Conservation (phyloP, 2,888 invertebrate species). For the Dendrolimus houi region DNA sequence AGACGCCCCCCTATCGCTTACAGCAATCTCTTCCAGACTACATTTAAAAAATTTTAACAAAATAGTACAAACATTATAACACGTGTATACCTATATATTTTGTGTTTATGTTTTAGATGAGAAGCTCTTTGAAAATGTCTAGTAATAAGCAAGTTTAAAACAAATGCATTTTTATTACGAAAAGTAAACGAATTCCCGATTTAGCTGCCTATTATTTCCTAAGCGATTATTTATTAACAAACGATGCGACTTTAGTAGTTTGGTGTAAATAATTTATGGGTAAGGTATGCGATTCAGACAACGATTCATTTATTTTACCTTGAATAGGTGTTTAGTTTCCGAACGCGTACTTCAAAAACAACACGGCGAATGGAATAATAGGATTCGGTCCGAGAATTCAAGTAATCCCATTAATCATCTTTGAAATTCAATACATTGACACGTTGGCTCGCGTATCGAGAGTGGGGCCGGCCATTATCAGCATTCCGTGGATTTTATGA, state of each 20-base stretch:
- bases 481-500: constrained; percentile 57
- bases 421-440: constrained; percentile 72
- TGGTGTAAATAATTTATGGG: neutral
- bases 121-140: no score
- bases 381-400: constrained; percentile 42
- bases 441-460: constrained; percentile 32
- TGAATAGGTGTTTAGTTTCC: constrained; percentile 9
- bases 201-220: neutral
- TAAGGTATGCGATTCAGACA: neutral
- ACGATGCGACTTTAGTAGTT: neutral
- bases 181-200: neutral
- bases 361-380: constrained; percentile 35
- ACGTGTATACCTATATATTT: no score
- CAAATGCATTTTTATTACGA: neutral
- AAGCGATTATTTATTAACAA: neutral
- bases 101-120: no score
- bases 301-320: constrained; percentile 4
- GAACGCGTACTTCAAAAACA: constrained; percentile 15
- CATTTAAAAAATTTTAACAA: no score
- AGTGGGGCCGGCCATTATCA: constrained; percentile 36
- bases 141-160: neutral
- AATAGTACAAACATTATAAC: no score
- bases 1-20: no score
- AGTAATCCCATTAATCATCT: constrained; percentile 68
- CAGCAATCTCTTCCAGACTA: no score